Conservation (phyloP, 1,140 invertebrate genomes). For the Drosophila kepulauana region DNA sequence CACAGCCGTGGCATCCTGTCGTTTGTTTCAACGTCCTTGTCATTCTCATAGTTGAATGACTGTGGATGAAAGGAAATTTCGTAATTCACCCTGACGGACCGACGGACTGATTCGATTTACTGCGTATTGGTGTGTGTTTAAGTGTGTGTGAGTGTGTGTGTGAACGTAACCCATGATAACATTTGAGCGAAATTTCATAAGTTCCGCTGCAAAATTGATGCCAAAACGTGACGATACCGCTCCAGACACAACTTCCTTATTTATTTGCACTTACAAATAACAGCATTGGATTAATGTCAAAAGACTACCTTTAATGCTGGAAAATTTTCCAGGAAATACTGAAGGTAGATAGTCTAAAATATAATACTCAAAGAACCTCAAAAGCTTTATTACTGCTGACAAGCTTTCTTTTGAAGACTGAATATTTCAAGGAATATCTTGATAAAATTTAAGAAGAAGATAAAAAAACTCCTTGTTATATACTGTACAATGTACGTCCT, state of each 20-base stretch:
- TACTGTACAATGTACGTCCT: fast-evolving
- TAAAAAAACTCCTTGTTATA: no score
- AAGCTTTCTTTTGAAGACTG: no score
- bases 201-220: constrained; percentile 13
- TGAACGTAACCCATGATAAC: constrained; percentile 5
- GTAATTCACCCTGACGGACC: constrained; percentile 29
- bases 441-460: no score
- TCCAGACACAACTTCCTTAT: neutral
- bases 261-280: neutral
- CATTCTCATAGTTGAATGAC: constrained; percentile 35
- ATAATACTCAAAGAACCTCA: no score
- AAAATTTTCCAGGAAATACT: no score
- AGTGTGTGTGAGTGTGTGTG: neutral
- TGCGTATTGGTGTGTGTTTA: neutral
- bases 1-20: constrained; percentile 15
- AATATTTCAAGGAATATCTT: no score
- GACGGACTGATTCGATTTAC: neutral
- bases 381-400: no score
- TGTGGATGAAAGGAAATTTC: constrained; percentile 33
- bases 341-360: no score
- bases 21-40: constrained; percentile 42
- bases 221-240: neutral
- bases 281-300: neutral
- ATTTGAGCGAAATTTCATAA: constrained; percentile 4
- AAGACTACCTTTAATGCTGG: no score